These are phyloP conservation scores for Ameiurus melas DNA, from an alignment of 2,113 vertebrate species.

Conservation along the genomic window DNA sequence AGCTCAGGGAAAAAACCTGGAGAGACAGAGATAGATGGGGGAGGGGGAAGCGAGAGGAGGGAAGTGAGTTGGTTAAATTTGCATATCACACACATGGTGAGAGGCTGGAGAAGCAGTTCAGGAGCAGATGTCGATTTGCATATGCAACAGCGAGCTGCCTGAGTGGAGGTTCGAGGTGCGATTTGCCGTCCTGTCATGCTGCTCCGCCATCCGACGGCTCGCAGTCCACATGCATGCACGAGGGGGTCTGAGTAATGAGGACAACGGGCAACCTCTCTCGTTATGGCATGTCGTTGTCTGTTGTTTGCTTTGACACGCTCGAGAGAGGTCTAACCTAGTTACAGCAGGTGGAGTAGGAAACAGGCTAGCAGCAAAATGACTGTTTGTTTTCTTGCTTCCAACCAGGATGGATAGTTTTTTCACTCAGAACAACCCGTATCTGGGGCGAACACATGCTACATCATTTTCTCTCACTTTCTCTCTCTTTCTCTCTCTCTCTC, in stretches of 20 bases:
- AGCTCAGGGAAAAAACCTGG: conserved; percentile 50
- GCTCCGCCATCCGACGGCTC: conserved; percentile 35
- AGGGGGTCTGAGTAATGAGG: conserved; percentile 49
- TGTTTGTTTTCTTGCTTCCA: conserved; percentile 26
- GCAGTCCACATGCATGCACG: conserved; percentile 1
- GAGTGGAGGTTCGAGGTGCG: conserved; percentile 57
- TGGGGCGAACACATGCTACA: conserved; percentile 16
- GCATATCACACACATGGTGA: conserved; percentile 76
- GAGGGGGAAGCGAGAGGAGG: conserved; percentile 20
- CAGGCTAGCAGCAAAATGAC: conserved; percentile 31
- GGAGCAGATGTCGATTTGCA: conserved; percentile 80
- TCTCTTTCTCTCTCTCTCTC: background rate
- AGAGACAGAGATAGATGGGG: conserved; percentile 22
- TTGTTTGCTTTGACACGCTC: conserved; percentile 31
- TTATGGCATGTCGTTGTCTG: conserved; percentile 15
- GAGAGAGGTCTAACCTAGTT: conserved; percentile 48
- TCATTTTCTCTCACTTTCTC: background rate
- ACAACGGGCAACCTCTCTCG: conserved; percentile 40
- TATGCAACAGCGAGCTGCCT: conserved; percentile 69
- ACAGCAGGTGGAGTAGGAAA: conserved; percentile 44
- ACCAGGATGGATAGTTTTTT: conserved; percentile 20
- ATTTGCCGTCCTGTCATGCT: conserved; percentile 43
- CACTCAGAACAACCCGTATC: conserved; percentile 7
- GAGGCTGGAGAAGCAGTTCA: conserved; percentile 70
- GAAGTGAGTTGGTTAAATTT: conserved; percentile 65